phyloP scores from a whole-genome alignment of 2,888 invertebrate genomes.

The Hypercompe scribonia region DNA sequence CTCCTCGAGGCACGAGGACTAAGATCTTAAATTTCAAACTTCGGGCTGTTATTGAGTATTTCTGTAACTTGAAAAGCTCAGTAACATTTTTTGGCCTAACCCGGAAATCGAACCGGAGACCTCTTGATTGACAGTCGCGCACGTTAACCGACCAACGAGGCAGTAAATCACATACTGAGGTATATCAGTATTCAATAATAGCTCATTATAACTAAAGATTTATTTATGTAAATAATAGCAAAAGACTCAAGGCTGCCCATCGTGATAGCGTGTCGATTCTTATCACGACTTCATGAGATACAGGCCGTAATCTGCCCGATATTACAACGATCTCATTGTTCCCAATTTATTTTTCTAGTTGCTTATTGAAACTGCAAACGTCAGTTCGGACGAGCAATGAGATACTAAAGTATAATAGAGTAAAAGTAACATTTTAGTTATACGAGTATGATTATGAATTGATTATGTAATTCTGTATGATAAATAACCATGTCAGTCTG shows the following conservation, averaged over 20 bases:
- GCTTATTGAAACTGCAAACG: background rate
- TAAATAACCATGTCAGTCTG: background rate
- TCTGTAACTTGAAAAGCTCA: too few species aligned
- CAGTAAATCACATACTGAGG: background rate
- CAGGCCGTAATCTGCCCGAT: slow-evolving; percentile 25
- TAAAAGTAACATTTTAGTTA: background rate
- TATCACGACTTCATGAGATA: slow-evolving; percentile 58
- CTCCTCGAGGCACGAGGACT: too few species aligned
- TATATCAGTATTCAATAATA: slow-evolving; percentile 5
- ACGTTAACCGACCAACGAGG: too few species aligned
- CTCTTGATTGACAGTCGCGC: too few species aligned
- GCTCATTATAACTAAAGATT: slow-evolving; percentile 15
- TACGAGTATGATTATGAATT: background rate
- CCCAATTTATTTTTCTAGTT: slow-evolving; percentile 37
- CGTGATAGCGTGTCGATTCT: slow-evolving; percentile 65
- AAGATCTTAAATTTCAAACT: too few species aligned
- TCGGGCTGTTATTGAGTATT: too few species aligned
- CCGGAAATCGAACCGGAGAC: too few species aligned
- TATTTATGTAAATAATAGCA: slow-evolving; percentile 17
- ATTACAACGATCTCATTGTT: slow-evolving; percentile 32
- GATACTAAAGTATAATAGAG: background rate
- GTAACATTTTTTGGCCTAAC: too few species aligned
- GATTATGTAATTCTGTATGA: background rate
- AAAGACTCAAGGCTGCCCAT: slow-evolving; percentile 57
- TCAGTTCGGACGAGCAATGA: background rate